phyloP scores from a whole-genome alignment of 2,888 invertebrate genomes.

The Erpobdella octoculata region DNA sequence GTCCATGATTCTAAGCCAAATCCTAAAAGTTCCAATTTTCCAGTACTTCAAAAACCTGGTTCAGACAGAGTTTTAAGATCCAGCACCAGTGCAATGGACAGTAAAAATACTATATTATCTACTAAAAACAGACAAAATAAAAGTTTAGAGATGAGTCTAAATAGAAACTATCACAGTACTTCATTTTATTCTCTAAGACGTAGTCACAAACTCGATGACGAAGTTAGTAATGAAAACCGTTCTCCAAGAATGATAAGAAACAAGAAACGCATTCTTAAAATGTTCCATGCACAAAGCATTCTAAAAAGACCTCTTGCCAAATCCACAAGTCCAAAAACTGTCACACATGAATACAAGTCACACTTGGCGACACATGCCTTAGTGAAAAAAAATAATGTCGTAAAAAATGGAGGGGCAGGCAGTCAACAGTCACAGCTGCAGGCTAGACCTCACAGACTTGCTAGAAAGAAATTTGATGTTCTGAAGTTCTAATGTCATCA shows the following conservation, averaged over 20 bases:
- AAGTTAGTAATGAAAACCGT: neutral
- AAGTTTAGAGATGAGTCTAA: too few relatives aligned
- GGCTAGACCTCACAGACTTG: conserved; percentile 12
- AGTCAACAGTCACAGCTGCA: neutral
- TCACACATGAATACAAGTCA: too few relatives aligned
- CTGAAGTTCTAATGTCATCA: conserved; percentile 12
- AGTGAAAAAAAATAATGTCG: neutral
- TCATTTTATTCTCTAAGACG: neutral
- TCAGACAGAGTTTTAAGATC: neutral
- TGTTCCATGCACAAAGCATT: too few relatives aligned
- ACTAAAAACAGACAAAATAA: neutral
- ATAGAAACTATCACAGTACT: too few relatives aligned
- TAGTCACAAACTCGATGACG: neutral
- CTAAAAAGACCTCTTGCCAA: neutral
- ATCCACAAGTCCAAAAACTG: neutral
- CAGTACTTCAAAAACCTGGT: too few relatives aligned
- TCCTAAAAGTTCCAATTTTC: too few relatives aligned
- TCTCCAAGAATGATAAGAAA: neutral
- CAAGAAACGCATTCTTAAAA: neutral
- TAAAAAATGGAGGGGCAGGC: neutral
- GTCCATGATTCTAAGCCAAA: too few relatives aligned
- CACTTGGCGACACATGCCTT: too few relatives aligned
- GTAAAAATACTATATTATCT: neutral
- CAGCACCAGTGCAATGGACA: neutral
- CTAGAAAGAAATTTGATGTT: conserved; percentile 2